Evolutionary conservation across 2,888 invertebrate species (phyloP).

Genomic region (Aleiodes alternator): DNA sequence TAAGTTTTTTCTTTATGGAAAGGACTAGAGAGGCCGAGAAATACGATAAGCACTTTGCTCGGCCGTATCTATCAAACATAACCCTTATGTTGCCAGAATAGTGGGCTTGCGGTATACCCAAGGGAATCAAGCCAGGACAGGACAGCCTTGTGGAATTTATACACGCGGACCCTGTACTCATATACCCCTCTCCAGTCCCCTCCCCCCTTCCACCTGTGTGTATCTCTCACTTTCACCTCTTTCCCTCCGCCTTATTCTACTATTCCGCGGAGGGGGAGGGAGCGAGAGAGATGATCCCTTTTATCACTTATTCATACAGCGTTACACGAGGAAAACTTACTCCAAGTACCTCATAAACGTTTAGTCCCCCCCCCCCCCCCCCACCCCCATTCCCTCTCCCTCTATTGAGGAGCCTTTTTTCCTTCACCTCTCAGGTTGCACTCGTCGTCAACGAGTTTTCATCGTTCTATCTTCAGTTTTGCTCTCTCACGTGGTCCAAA

Average conservation of each 20-base stretch:
- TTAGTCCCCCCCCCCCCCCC: slow-evolving; percentile 63
- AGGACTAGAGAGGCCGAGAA: slow-evolving; percentile 59
- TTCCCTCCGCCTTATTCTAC: background rate
- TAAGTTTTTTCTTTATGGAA: background rate
- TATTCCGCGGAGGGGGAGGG: no score
- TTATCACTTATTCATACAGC: slow-evolving; percentile 73
- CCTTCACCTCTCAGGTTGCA: slow-evolving; percentile 47
- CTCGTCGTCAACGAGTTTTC: slow-evolving; percentile 45
- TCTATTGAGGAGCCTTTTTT: background rate
- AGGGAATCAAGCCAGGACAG: slow-evolving; percentile 65
- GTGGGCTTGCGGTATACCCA: slow-evolving; percentile 62
- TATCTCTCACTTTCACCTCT: slow-evolving; percentile 40
- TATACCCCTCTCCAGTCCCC: slow-evolving; percentile 48
- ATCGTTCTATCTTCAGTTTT: slow-evolving; percentile 26
- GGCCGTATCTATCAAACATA: slow-evolving; percentile 74
- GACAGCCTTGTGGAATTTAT: slow-evolving; percentile 73
- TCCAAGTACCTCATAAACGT: slow-evolving; percentile 73
- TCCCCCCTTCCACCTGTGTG: slow-evolving; percentile 56
- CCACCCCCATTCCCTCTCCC: background rate
- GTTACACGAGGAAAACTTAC: slow-evolving; percentile 72
- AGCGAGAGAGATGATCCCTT: slow-evolving; percentile 52
- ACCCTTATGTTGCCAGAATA: slow-evolving; percentile 67
- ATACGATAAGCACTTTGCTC: slow-evolving; percentile 74
- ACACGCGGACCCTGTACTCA: slow-evolving; percentile 61
- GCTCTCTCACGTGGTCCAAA: background rate